Evolutionary conservation across 2,113 vertebrate species (phyloP).

Genomic region (Tursiops truncatus): DNA sequence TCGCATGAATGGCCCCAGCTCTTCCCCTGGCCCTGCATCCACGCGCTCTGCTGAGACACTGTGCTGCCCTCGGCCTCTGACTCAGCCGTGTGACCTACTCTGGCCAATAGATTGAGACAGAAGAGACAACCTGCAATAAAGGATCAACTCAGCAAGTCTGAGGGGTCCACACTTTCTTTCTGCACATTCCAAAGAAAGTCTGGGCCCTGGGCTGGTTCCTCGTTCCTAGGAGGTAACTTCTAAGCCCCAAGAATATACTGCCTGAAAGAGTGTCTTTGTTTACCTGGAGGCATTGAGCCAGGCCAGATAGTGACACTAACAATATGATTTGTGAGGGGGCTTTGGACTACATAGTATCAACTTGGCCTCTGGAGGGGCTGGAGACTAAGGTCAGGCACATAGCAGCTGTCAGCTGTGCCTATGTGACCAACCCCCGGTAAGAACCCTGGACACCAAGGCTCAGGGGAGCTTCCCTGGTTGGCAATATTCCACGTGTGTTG

Average conservation of each 20-base stretch:
- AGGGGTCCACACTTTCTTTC: neutral
- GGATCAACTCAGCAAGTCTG: neutral
- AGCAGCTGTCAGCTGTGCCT: neutral
- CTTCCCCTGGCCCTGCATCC: neutral
- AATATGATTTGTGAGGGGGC: neutral
- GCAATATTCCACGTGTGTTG: neutral
- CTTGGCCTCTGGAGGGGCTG: neutral
- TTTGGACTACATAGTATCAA: neutral
- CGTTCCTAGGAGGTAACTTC: neutral
- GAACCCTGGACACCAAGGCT: neutral
- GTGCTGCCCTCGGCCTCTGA: neutral
- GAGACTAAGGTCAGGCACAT: no score
- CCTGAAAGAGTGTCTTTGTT: neutral
- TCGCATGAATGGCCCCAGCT: neutral
- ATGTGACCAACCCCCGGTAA: rapidly evolving
- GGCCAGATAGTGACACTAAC: neutral
- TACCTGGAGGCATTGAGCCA: neutral
- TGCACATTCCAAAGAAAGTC: neutral
- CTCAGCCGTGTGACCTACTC: neutral
- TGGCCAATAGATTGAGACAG: neutral
- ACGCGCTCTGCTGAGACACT: neutral
- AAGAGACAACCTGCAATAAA: neutral
- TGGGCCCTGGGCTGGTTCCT: neutral
- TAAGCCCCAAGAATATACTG: neutral
- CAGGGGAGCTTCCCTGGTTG: neutral